Conservation (phyloP, 2,113 vertebrate genomes). For the Hypomesus transpacificus region DNA sequence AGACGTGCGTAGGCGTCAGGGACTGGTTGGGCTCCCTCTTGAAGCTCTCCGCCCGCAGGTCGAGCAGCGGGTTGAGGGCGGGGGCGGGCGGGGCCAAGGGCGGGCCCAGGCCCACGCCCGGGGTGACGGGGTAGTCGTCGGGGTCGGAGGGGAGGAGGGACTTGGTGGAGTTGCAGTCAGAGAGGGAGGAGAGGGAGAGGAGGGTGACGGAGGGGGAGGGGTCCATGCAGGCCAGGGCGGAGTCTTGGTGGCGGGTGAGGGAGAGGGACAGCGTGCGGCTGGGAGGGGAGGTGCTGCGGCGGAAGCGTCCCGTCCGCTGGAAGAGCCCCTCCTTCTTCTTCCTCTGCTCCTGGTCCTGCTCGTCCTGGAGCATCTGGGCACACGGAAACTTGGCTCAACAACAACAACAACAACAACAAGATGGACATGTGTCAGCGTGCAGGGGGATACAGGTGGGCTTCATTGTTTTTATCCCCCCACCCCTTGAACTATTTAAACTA, state of each 20-base stretch:
- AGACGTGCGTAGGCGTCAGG: slow-evolving; percentile 86
- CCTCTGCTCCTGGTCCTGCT: slow-evolving; percentile 77
- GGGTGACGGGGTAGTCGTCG: slow-evolving; percentile 70
- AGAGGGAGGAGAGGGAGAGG: slow-evolving; percentile 85
- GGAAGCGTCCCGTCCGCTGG: slow-evolving; percentile 78
- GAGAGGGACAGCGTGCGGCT: slow-evolving; percentile 71
- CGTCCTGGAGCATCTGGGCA: slow-evolving; percentile 70
- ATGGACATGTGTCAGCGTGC: too few relatives aligned
- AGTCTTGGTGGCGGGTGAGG: slow-evolving; percentile 65
- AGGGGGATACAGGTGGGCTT: too few relatives aligned
- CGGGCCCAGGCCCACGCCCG: slow-evolving; percentile 35
- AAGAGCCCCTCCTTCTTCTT: slow-evolving; percentile 83
- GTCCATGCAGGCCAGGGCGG: slow-evolving; percentile 62
- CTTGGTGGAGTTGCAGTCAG: slow-evolving; percentile 89
- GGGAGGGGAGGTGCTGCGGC: slow-evolving; percentile 72
- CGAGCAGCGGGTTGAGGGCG: slow-evolving; percentile 79
- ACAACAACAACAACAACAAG: too few relatives aligned
- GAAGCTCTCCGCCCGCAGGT: slow-evolving; percentile 85
- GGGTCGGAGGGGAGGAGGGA: slow-evolving; percentile 85
- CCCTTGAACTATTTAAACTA: too few relatives aligned
- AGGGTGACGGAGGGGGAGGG: slow-evolving; percentile 79
- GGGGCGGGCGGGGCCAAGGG: slow-evolving; percentile 39
- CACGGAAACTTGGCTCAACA: too few relatives aligned
- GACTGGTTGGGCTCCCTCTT: slow-evolving; percentile 88
- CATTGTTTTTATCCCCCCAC: too few relatives aligned